Evolutionary conservation across 2,888 invertebrate species (phyloP).

Genomic region (Epistrophe grossulariae): DNA sequence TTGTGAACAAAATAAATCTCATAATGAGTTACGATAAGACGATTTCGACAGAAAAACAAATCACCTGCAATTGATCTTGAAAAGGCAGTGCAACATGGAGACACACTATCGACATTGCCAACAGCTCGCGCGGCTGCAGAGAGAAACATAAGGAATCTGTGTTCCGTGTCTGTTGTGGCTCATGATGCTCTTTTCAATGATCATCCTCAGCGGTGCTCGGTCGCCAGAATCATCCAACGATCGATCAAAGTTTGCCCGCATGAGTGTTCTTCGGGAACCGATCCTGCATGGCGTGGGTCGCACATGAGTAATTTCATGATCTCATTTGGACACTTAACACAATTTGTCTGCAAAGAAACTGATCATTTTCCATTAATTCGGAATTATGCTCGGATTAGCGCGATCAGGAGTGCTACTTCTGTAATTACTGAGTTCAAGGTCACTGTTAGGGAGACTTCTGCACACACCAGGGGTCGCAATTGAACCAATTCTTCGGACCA

Average conservation of each 20-base stretch:
- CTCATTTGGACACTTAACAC: constrained; percentile 75
- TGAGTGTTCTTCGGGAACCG: constrained; percentile 30
- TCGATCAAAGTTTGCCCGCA: constrained; percentile 68
- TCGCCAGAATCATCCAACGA: constrained; percentile 60
- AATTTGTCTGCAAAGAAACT: constrained; percentile 69
- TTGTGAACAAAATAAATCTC: constrained; percentile 84
- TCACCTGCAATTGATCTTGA: constrained; percentile 84
- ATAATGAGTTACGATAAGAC: constrained; percentile 84
- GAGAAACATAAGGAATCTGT: constrained; percentile 27
- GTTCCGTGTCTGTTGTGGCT: constrained; percentile 8
- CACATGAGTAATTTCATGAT: constrained; percentile 67
- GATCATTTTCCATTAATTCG: constrained; percentile 74
- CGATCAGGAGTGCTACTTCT: constrained; percentile 25
- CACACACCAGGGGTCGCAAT: constrained; percentile 48
- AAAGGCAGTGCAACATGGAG: constrained; percentile 76
- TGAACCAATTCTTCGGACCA: constrained; percentile 28
- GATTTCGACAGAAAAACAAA: constrained; percentile 84
- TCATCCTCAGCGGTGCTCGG: constrained; percentile 8
- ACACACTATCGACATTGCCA: constrained; percentile 81
- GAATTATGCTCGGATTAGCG: constrained; percentile 69
- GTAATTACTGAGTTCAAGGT: constrained; percentile 62
- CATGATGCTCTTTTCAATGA: constrained; percentile 7
- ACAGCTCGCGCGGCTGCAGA: constrained; percentile 65
- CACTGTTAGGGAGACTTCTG: constrained; percentile 24
- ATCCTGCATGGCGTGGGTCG: constrained; percentile 62